A percentile compares a stretch with the other conserved stretches of the same genome.
Evolutionary conservation across 2,888 invertebrate genomes (phyloP).

Genomic region (Orthonychiurus folsomi): DNA sequence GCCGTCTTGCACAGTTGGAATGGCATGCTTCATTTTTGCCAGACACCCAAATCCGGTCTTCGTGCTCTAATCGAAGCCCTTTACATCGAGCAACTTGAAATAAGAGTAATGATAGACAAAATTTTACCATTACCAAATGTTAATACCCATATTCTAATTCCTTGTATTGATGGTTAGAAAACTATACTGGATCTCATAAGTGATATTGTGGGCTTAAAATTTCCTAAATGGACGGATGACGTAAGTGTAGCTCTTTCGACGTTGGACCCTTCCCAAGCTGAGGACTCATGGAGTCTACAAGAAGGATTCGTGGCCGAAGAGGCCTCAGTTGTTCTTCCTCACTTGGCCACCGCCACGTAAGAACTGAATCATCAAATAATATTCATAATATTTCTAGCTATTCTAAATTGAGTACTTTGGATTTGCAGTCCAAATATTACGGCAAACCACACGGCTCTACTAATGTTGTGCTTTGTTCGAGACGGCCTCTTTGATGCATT

Average conservation of each 20-base stretch:
- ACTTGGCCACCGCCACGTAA: constrained; percentile 52
- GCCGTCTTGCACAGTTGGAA: constrained; percentile 67
- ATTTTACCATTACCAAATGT: constrained; percentile 7
- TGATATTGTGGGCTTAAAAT: constrained; percentile 75
- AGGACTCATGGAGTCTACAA: constrained; percentile 76
- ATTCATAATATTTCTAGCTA: constrained; percentile 3
- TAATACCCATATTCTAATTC: too few relatives aligned
- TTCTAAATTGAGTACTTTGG: constrained; percentile 1
- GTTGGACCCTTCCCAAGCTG: constrained; percentile 66
- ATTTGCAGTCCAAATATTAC: constrained; percentile 80
- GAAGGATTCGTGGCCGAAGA: constrained; percentile 94
- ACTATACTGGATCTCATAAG: constrained; percentile 84
- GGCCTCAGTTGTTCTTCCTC: constrained; percentile 74
- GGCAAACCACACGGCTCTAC: constrained; percentile 78
- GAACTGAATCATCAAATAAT: constrained; percentile 8
- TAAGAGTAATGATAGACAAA: constrained; percentile 68
- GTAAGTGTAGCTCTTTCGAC: constrained; percentile 78
- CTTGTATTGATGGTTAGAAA: too few relatives aligned
- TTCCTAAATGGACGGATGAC: constrained; percentile 89
- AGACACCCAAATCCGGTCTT: constrained; percentile 66
- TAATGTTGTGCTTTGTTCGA: constrained; percentile 79
- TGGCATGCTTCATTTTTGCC: constrained; percentile 77
- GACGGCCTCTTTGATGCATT: constrained; percentile 77
- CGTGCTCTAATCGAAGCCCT: constrained; percentile 69
- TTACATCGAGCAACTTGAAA: constrained; percentile 78